Percentiles rank a stretch among this genome's conserved stretches.
These are phyloP conservation scores for Chlamydotis undulata DNA, from an alignment of 2,113 vertebrate species.

Conservation along the genomic window DNA sequence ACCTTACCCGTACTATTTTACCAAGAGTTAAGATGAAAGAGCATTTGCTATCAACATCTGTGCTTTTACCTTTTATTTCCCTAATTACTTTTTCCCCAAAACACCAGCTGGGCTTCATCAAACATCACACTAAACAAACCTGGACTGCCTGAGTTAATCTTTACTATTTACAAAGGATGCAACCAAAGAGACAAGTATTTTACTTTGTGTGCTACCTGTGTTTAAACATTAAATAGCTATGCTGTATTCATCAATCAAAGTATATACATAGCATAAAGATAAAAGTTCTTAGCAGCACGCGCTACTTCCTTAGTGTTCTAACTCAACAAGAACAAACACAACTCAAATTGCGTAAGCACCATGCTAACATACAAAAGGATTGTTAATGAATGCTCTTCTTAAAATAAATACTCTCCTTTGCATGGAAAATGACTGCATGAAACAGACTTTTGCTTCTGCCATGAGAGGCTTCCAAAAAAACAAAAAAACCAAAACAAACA, in stretches of 20 bases:
- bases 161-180: not conserved
- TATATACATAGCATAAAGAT: not conserved
- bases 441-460: not conserved
- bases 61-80: not conserved
- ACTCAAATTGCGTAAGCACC: not conserved
- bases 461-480: not conserved
- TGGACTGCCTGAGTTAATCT: not conserved
- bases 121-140: not conserved
- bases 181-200: not conserved
- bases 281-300: not conserved
- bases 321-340: not conserved
- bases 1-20: not conserved
- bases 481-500: no score
- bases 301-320: not conserved
- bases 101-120: not conserved
- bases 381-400: not conserved
- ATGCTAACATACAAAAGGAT: not conserved
- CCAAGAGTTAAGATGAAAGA: slow-evolving; percentile 5
- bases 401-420: not conserved
- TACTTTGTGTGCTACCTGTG: not conserved
- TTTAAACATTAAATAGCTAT: not conserved
- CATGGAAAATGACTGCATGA: not conserved
- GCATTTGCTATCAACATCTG: not conserved
- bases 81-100: not conserved
- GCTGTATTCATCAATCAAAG: not conserved